A percentile compares a stretch with the other conserved stretches of the same genome.
Evolutionary conservation across 2,888 invertebrate species (phyloP).

Genomic region (Malachius bipustulatus): DNA sequence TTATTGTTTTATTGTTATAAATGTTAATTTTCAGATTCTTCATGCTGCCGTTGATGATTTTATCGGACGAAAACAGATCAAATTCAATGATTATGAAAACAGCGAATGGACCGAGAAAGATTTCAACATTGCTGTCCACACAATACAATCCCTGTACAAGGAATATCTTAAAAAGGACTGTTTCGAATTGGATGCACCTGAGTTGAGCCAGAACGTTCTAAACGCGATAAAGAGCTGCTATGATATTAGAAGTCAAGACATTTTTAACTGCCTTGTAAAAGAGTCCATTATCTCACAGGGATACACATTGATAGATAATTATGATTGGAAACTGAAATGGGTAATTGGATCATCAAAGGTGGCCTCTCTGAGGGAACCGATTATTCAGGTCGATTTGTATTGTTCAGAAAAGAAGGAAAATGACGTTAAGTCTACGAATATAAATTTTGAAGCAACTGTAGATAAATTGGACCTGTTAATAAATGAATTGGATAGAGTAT

Average conservation of each 20-base stretch:
- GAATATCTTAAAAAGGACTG: constrained; percentile 23
- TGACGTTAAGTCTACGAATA: too few species aligned
- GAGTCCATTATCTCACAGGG: constrained; percentile 29
- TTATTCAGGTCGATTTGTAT: constrained; percentile 39
- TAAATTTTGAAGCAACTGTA: too few species aligned
- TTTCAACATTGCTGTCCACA: constrained; percentile 23
- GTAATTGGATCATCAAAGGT: constrained; percentile 42
- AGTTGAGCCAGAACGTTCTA: constrained; percentile 19
- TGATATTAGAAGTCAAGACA: constrained; percentile 29
- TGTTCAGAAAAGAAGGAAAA: constrained; percentile 22
- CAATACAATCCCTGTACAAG: constrained; percentile 29
- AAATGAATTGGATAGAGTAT: too few species aligned
- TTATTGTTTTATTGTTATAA: too few species aligned
- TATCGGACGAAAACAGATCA: constrained; percentile 22
- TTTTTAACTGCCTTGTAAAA: constrained; percentile 26
- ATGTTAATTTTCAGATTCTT: constrained; percentile 35
- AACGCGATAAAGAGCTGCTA: constrained; percentile 27
- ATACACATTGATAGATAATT: constrained; percentile 34
- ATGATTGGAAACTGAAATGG: constrained; percentile 44
- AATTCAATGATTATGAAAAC: constrained; percentile 26
- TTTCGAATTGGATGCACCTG: constrained; percentile 19
- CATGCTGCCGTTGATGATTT: constrained; percentile 33
- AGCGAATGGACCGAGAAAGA: constrained; percentile 32
- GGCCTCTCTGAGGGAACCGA: constrained; percentile 37
- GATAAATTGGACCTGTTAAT: too few species aligned